Conservation (phyloP, 2,797 vertebrate species). For the Aeoliscus strigatus region DNA sequence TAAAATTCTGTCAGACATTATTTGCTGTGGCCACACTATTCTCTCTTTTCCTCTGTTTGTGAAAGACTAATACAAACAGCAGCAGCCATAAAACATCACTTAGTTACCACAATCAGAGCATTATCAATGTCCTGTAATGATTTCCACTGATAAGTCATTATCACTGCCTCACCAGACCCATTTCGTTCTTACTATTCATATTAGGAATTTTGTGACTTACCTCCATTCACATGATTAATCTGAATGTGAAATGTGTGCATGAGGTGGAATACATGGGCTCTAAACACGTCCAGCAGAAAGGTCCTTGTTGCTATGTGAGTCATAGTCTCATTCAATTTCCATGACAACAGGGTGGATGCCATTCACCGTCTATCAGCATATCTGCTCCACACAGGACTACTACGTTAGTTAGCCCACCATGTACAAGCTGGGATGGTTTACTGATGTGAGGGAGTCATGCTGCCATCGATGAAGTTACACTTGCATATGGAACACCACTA, state of each 20-base stretch:
- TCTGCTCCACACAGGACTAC: slow-evolving; percentile 32
- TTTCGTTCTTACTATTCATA: slow-evolving; percentile 16
- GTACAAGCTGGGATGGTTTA: slow-evolving; percentile 2
- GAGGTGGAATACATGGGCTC: slow-evolving; percentile 23
- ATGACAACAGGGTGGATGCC: slow-evolving; percentile 58
- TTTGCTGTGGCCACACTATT: slow-evolving; percentile 52
- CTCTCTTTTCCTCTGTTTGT: slow-evolving; percentile 47
- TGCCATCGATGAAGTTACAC: neutral
- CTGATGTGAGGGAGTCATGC: slow-evolving; percentile 1
- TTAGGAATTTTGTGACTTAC: slow-evolving; percentile 4
- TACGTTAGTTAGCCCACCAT: neutral
- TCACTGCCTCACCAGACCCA: slow-evolving; percentile 13
- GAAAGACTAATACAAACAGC: slow-evolving; percentile 65
- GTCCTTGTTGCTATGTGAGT: slow-evolving; percentile 58
- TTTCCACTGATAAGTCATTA: slow-evolving; percentile 50
- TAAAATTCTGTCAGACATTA: slow-evolving; percentile 40
- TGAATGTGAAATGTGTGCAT: slow-evolving; percentile 12
- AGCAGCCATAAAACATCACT: slow-evolving; percentile 65
- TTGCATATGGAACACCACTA: slow-evolving; percentile 1
- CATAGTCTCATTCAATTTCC: slow-evolving; percentile 55
- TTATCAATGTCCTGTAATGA: slow-evolving; percentile 59
- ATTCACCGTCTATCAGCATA: slow-evolving; percentile 39
- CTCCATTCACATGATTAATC: slow-evolving; percentile 34
- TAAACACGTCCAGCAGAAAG: slow-evolving; percentile 35
- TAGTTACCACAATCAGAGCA: slow-evolving; percentile 50